A percentile compares a stretch with the other conserved stretches of the same genome.
phyloP scores from a whole-genome alignment of 1,140 invertebrate genomes.

The Drosophila nannoptera region DNA sequence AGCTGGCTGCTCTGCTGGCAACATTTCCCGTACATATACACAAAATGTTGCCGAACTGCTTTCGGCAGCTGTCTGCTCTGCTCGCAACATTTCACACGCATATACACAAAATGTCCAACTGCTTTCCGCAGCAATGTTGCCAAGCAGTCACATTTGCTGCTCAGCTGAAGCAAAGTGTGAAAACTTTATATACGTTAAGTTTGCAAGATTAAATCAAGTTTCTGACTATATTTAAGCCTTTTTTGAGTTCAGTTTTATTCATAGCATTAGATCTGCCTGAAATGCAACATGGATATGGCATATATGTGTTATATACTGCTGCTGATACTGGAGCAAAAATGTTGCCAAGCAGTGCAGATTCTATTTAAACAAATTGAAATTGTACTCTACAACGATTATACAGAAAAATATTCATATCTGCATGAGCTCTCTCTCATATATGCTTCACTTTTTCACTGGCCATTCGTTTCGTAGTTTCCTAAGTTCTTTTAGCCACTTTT shows the following conservation, averaged over 20 bases:
- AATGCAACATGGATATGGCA: background rate
- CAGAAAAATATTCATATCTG: no score
- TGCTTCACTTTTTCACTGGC: no score
- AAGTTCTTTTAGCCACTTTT: no score
- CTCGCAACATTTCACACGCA: slow-evolving; percentile 26
- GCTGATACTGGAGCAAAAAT: background rate
- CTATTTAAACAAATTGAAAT: background rate
- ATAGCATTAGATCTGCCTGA: background rate
- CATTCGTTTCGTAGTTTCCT: no score
- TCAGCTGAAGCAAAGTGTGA: background rate
- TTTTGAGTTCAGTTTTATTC: background rate
- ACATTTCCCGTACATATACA: slow-evolving; percentile 14
- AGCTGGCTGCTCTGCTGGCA: slow-evolving; percentile 13
- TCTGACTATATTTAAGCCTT: no score
- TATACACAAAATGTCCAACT: background rate
- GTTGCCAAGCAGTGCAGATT: background rate
- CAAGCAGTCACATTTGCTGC: background rate
- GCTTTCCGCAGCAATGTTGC: background rate
- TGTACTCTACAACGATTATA: background rate
- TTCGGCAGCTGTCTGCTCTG: background rate
- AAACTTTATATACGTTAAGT: background rate
- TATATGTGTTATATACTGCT: slow-evolving; percentile 1
- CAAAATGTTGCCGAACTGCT: background rate
- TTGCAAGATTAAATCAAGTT: no score
- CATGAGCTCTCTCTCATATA: no score